phyloP scores from a whole-genome alignment of 2,797 vertebrate species.

The Calcarius lapponicus region DNA sequence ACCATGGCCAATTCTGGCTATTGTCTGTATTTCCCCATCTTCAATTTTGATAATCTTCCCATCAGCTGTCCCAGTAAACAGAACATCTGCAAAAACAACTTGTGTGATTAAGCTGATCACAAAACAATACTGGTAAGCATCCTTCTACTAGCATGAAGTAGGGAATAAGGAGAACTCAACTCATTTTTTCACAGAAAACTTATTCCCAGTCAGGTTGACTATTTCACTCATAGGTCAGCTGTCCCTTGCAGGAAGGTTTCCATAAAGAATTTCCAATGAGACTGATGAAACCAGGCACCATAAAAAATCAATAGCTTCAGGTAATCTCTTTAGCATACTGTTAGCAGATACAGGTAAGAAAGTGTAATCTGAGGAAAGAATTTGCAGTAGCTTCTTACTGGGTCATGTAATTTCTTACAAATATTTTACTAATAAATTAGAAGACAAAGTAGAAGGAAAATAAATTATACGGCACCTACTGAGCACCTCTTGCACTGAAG shows the following conservation, averaged over 20 bases:
- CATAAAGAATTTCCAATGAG: neutral
- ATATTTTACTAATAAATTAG: neutral
- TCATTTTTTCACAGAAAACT: neutral
- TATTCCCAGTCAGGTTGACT: neutral
- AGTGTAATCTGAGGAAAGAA: neutral
- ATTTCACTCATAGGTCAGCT: neutral
- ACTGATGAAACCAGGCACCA: neutral
- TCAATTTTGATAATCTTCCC: conserved; percentile 90
- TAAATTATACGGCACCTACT: neutral
- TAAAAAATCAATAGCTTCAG: neutral
- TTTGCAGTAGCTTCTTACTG: neutral
- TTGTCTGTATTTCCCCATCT: conserved; percentile 81
- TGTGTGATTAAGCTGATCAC: neutral
- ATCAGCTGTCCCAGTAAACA: conserved; percentile 92
- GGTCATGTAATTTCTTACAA: neutral
- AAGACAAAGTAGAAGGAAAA: neutral
- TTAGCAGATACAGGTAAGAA: neutral
- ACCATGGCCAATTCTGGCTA: conserved; percentile 85
- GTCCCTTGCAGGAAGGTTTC: neutral
- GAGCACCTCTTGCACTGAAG: neutral
- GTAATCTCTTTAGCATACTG: neutral
- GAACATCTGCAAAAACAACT: conserved; percentile 81
- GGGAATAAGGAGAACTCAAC: neutral
- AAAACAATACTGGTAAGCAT: neutral
- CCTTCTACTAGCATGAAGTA: neutral